Conservation (phyloP, 2,113 vertebrate species). For the Dipodomys spectabilis region DNA sequence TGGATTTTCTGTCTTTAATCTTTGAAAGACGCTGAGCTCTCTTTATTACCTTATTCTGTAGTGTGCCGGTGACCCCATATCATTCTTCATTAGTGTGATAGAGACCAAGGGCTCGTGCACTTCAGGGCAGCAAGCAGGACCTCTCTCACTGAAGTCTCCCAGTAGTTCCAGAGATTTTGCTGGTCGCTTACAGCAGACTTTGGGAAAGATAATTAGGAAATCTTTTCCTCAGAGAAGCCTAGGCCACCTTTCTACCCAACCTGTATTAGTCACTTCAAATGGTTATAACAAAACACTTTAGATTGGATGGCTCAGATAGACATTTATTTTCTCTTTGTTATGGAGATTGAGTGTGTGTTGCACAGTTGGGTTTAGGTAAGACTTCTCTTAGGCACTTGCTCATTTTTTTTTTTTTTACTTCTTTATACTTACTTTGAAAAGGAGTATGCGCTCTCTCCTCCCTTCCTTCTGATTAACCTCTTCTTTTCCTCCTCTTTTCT, state of each 20-base stretch:
- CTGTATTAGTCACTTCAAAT: neutral
- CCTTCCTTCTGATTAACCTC: neutral
- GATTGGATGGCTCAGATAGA: neutral
- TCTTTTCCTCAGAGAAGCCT: neutral
- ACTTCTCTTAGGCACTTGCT: neutral
- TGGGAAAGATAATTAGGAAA: conserved; percentile 6
- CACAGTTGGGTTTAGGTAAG: neutral
- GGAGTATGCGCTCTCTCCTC: neutral
- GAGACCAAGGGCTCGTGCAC: neutral
- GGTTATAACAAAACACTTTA: neutral
- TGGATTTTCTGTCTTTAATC: neutral
- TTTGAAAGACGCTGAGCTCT: neutral
- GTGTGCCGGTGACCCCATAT: too few relatives aligned
- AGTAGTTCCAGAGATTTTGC: neutral
- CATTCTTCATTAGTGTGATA: neutral
- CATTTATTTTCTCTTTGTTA: neutral
- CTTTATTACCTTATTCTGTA: neutral
- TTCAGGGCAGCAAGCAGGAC: neutral
- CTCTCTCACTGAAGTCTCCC: neutral
- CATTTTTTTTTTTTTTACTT: too few relatives aligned
- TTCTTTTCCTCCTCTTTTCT: too few relatives aligned
- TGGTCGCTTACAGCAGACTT: neutral
- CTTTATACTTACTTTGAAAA: too few relatives aligned
- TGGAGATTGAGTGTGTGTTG: neutral
- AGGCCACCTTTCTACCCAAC: neutral